A percentile compares a stretch with the other conserved stretches of the same genome.
phyloP scores from a whole-genome alignment of 2,888 invertebrate species.

The Amphipoea lucens region DNA sequence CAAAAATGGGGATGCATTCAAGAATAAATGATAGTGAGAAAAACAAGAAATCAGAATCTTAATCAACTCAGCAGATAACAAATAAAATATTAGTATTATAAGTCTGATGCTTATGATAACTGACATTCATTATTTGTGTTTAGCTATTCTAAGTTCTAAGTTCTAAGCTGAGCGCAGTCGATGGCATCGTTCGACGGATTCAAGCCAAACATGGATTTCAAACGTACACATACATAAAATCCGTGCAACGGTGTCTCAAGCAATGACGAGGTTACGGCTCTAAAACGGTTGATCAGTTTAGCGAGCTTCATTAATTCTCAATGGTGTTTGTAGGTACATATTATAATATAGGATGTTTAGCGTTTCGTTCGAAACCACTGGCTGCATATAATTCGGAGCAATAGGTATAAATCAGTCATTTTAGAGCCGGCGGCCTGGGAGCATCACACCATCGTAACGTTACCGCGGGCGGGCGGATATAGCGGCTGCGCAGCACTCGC shows the following conservation, averaged over 20 bases:
- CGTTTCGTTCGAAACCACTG: background rate
- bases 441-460: constrained; percentile 89
- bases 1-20: constrained; percentile 76
- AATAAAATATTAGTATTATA: constrained; percentile 63
- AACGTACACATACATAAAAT: constrained; percentile 58
- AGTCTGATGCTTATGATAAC: constrained; percentile 64
- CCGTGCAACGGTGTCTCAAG: constrained; percentile 71
- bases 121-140: constrained; percentile 68
- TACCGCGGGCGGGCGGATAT: constrained; percentile 89
- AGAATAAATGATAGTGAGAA: constrained; percentile 65
- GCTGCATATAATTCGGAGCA: background rate
- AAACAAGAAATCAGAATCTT: constrained; percentile 52
- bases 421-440: constrained; percentile 70
- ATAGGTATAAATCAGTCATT: constrained; percentile 51
- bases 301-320: background rate
- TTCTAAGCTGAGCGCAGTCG: constrained; percentile 71
- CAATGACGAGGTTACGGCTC: constrained; percentile 69
- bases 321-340: background rate
- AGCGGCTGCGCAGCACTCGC: constrained; percentile 87
- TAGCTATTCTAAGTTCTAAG: constrained; percentile 71
- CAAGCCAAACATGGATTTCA: constrained; percentile 47
- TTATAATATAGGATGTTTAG: background rate
- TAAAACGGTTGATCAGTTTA: constrained; percentile 62
- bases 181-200: constrained; percentile 69
- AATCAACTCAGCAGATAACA: constrained; percentile 54